Evolutionary conservation across 2,113 vertebrate genomes (phyloP), one percentile per base, ranked within the genome.

Genomic region (Calidris pugnax): DNA sequence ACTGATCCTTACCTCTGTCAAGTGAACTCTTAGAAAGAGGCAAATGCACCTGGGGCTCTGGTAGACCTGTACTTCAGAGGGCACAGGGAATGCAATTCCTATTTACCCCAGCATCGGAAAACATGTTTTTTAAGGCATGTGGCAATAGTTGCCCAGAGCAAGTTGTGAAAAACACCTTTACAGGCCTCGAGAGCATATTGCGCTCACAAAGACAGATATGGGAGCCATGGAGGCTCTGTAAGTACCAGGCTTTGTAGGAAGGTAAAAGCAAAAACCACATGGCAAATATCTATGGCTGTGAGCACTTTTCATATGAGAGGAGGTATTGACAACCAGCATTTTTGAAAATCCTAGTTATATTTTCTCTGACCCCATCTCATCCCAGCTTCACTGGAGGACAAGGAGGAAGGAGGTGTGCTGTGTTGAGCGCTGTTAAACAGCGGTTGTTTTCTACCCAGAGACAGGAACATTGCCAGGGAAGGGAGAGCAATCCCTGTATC

Each of bases 71-170:
- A 9, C 59, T 68, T 28, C 22, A 14, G 20, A 50, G 18, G 16
- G 22, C 17, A 23, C 6, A 14, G 11, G 24, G 28, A 77, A 30
- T 0, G 1, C 0, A 1, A 35, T 51, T 71, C 68, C 33, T 64
- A 22, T 39, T 80, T 75, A 48, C 9, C 14, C 13, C 51, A 55
- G n/a, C 15, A 48, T 45, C 15, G 28, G 37, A 45, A 85, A 81
- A 62, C 10, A 28, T 35, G 14, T 8, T 78, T 78, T 88, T 53
- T 48, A 53, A 89, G 10, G 9, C 22, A 87, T 8, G 3, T 77
- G 48, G 6, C 9, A 20, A 13, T 78, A 53, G 71, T 74, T 9
- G 1, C 16, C 18, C 5, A 7, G 33, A 78, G 24, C 4, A 68
- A 69, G n/a, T 24, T 27, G 16, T 74, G 64, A 56, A 77, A 76